Evolutionary conservation across 2,888 invertebrate species (phyloP).

Genomic region (Heliconius sara): DNA sequence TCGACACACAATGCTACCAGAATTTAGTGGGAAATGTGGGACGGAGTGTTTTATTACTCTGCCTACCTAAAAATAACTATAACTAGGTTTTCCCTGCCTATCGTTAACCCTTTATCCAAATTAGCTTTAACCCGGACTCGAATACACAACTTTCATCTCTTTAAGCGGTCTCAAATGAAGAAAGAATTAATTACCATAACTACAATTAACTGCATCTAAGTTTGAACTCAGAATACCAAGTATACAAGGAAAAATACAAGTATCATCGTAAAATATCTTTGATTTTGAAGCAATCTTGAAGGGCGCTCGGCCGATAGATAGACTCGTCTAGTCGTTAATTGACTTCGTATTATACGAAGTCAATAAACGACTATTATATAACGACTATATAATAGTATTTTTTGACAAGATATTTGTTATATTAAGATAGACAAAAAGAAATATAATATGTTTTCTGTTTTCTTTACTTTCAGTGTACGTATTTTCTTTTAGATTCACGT

Average conservation of each 20-base stretch:
- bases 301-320: slow-evolving; percentile 1
- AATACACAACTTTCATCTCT: neutral
- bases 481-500: too few relatives aligned
- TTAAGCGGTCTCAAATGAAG: neutral
- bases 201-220: neutral
- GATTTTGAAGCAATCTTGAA: neutral
- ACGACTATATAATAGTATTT: too few relatives aligned
- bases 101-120: neutral
- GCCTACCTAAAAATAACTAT: too few relatives aligned
- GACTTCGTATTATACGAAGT: too few relatives aligned
- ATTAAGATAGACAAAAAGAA: neutral
- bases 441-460: neutral
- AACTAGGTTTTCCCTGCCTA: too few relatives aligned
- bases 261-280: neutral
- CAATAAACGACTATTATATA: too few relatives aligned
- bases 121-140: neutral
- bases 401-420: neutral
- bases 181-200: neutral
- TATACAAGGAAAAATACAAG: neutral
- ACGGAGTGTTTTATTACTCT: too few relatives aligned
- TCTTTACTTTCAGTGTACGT: too few relatives aligned
- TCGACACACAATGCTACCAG: too few relatives aligned
- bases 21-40: too few relatives aligned
- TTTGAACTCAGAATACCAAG: neutral
- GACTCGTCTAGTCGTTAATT: neutral